These are phyloP conservation scores for Anarhynchus alexandrinus DNA, from an alignment of 2,113 vertebrate genomes.

Conservation along the genomic window DNA sequence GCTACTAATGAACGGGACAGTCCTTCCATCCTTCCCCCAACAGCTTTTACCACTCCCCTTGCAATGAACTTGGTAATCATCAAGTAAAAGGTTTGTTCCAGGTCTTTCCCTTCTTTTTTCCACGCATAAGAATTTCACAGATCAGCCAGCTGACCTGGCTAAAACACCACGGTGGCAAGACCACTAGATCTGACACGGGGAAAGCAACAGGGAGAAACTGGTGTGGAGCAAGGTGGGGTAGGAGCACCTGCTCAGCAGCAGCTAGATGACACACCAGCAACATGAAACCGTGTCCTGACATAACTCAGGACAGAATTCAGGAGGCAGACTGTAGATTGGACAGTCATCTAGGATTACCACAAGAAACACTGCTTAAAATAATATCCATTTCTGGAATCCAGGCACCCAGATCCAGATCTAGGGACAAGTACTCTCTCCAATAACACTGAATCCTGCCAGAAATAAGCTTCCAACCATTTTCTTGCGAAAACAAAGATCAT, in stretches of 20 bases:
- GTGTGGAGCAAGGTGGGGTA: background rate
- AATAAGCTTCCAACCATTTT: background rate
- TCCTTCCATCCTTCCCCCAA: background rate
- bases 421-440: background rate
- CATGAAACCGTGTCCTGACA: fast-evolving
- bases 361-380: background rate
- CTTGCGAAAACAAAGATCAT: background rate
- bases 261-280: background rate
- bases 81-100: background rate
- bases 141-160: background rate
- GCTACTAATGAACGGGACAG: fast-evolving
- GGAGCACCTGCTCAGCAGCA: background rate
- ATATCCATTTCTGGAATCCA: background rate
- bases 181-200: fast-evolving
- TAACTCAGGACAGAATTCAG: background rate
- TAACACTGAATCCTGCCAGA: background rate
- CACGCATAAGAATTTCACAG: background rate
- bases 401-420: background rate
- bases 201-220: background rate
- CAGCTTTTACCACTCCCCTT: background rate
- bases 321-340: background rate
- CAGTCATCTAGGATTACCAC: background rate
- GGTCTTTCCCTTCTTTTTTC: background rate
- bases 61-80: background rate
- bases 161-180: fast-evolving